Evolutionary conservation across 2,888 invertebrate species (phyloP).

Genomic region (Melipona bicolor): DNA sequence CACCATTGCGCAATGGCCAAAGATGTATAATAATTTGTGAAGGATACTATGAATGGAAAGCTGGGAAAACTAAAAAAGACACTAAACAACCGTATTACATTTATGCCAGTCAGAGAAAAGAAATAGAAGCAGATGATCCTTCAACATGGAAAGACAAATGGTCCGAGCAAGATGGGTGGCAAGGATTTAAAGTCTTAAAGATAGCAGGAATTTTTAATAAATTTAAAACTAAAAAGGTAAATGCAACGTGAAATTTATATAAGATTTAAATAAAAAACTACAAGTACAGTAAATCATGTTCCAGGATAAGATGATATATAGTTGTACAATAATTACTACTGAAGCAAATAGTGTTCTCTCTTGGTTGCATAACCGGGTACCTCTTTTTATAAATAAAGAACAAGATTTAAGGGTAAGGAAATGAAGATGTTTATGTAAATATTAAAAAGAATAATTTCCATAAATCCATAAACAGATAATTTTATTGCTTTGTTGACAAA

Average conservation of each 20-base stretch:
- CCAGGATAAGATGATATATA: slow-evolving; percentile 87
- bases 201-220: slow-evolving; percentile 92
- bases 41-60: slow-evolving; percentile 94
- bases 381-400: slow-evolving; percentile 90
- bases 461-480: too few species aligned
- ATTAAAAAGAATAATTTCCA: slow-evolving; percentile 2
- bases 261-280: neutral
- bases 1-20: slow-evolving; percentile 88
- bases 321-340: slow-evolving; percentile 92
- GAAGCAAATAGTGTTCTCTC: slow-evolving; percentile 88
- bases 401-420: slow-evolving; percentile 86
- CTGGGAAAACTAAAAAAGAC: slow-evolving; percentile 83
- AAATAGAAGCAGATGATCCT: slow-evolving; percentile 86
- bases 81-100: slow-evolving; percentile 91
- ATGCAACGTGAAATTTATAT: neutral
- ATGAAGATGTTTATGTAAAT: neutral
- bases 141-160: slow-evolving; percentile 85
- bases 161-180: slow-evolving; percentile 86
- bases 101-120: slow-evolving; percentile 87
- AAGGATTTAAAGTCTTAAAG: slow-evolving; percentile 87
- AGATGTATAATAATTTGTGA: slow-evolving; percentile 92
- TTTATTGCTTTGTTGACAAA: too few species aligned
- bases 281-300: slow-evolving; percentile 29
- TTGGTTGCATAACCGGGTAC: slow-evolving; percentile 93
- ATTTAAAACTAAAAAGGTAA: slow-evolving; percentile 86